Conservation (phyloP, 2,888 invertebrate genomes). For the Leuctra nigra region DNA sequence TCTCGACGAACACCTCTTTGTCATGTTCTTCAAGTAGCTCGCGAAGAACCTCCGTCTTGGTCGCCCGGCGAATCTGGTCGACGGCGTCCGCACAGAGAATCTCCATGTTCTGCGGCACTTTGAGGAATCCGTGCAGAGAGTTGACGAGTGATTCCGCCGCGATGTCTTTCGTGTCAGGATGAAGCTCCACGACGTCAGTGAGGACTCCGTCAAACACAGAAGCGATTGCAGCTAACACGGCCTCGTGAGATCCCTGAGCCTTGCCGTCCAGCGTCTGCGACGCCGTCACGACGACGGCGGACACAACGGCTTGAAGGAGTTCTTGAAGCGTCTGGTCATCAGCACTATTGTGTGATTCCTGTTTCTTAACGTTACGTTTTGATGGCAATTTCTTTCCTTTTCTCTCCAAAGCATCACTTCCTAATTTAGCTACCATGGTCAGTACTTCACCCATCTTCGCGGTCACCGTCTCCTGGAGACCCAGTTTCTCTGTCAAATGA, state of each 20-base stretch:
- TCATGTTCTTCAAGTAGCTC: slow-evolving; percentile 36
- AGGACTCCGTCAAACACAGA: slow-evolving; percentile 32
- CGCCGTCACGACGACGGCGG: slow-evolving; percentile 20
- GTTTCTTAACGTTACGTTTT: not conserved
- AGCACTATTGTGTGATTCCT: not conserved
- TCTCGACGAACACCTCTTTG: slow-evolving; percentile 54
- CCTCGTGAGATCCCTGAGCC: slow-evolving; percentile 19
- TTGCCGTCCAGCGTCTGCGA: slow-evolving; percentile 25
- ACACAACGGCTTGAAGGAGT: slow-evolving; percentile 19
- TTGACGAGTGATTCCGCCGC: slow-evolving; percentile 20
- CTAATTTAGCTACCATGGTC: slow-evolving; percentile 38
- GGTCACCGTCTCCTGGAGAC: slow-evolving; percentile 39
- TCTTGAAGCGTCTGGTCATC: slow-evolving; percentile 12
- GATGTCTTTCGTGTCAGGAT: slow-evolving; percentile 14
- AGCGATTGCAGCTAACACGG: slow-evolving; percentile 37
- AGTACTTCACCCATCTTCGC: slow-evolving; percentile 43
- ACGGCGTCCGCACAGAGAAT: slow-evolving; percentile 18
- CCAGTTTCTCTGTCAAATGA: slow-evolving; percentile 35
- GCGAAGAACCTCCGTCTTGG: slow-evolving; percentile 56
- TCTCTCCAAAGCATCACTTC: slow-evolving; percentile 35
- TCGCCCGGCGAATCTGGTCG: slow-evolving; percentile 31
- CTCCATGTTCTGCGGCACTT: slow-evolving; percentile 15
- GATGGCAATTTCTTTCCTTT: not conserved
- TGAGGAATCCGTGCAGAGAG: slow-evolving; percentile 22
- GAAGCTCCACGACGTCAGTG: slow-evolving; percentile 22